Conservation (phyloP, 2,113 vertebrate genomes). For the Strix aluco region DNA sequence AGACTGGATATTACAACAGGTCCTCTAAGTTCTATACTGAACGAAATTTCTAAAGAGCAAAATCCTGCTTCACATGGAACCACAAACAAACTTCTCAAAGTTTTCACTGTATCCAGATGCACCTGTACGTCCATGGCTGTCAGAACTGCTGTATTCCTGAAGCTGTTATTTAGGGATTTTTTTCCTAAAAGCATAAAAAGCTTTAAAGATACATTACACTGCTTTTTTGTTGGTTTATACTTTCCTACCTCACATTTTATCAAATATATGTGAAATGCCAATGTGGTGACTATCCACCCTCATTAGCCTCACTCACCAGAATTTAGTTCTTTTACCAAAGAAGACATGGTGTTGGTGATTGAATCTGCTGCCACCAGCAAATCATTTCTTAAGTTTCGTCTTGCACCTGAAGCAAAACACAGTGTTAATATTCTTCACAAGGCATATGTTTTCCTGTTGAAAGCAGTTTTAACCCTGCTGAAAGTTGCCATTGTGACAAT, state of each 20-base stretch:
- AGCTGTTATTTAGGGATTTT: not conserved
- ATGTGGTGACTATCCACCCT: not conserved
- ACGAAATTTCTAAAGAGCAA: not conserved
- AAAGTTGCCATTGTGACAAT: conserved; percentile 18
- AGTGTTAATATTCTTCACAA: not conserved
- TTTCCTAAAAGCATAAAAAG: not conserved
- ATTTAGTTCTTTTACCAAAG: conserved; percentile 96
- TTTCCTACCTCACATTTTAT: not conserved
- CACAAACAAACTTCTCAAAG: not conserved
- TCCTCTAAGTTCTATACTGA: not conserved
- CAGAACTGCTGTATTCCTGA: not conserved
- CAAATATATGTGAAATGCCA: not conserved
- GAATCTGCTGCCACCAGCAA: conserved; percentile 97
- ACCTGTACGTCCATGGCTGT: not conserved
- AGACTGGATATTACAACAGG: not conserved
- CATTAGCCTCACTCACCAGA: conserved; percentile 78
- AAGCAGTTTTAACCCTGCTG: not conserved
- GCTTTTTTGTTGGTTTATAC: not conserved
- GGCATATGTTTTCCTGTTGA: not conserved
- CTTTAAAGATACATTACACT: not conserved
- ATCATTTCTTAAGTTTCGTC: conserved; percentile 96
- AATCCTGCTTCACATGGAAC: not conserved
- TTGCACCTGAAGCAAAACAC: conserved; percentile 80
- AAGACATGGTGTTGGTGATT: conserved; percentile 99
- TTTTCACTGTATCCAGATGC: not conserved